Evolutionary conservation across 2,888 invertebrate genomes (phyloP).

Genomic region (Patella ulyssiponensis): DNA sequence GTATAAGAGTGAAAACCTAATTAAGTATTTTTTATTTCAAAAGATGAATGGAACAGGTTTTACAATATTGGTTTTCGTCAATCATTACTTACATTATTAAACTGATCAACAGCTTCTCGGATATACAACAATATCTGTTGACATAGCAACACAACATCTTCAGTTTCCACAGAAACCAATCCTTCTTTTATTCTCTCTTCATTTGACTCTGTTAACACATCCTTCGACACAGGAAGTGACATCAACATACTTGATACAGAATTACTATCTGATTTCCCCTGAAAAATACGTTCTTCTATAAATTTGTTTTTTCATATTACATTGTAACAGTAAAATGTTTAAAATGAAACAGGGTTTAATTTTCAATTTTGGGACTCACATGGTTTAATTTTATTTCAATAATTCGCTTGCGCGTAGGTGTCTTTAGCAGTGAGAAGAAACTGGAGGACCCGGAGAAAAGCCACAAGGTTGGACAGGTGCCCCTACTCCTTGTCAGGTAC

Average conservation of each 20-base stretch:
- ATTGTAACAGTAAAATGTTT: too few relatives aligned
- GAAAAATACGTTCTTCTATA: not conserved
- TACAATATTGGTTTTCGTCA: not conserved
- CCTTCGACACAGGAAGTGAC: slow-evolving; percentile 26
- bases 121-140: slow-evolving; percentile 29
- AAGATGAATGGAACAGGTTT: not conserved
- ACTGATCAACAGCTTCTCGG: not conserved
- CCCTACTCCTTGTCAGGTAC: too few relatives aligned
- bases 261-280: not conserved
- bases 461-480: too few relatives aligned
- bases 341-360: too few relatives aligned
- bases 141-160: slow-evolving; percentile 18
- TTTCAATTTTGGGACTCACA: too few relatives aligned
- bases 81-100: not conserved
- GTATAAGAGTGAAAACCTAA: too few relatives aligned
- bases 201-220: slow-evolving; percentile 13
- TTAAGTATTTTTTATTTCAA: too few relatives aligned
- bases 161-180: slow-evolving; percentile 16
- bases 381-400: too few relatives aligned
- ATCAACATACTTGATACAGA: slow-evolving; percentile 10
- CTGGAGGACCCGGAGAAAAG: too few relatives aligned
- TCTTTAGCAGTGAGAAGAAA: too few relatives aligned
- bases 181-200: slow-evolving; percentile 10
- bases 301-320: too few relatives aligned
- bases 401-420: too few relatives aligned